Evolutionary conservation across 2,797 vertebrate genomes (phyloP), one percentile per base, ranked within the genome.

Genomic region (Holocentrus rufus): DNA sequence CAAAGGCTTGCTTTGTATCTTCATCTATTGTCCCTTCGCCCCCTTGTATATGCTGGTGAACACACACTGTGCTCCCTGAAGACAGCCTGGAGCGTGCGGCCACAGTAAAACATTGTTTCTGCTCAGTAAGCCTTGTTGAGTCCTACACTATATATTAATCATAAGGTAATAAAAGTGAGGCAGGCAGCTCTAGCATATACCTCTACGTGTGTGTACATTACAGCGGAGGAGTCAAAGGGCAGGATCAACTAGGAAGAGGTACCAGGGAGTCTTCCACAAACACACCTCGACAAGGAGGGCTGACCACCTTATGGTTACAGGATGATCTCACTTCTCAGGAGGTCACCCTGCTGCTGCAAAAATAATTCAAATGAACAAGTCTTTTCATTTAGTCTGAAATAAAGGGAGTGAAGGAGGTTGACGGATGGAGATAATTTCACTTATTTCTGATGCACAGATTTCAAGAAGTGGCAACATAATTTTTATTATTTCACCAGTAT

Each of bases 41-140:
- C 30, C 15, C 52, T 15, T 7, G 6, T 68, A 57, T 46, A 17
- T 52, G 64, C 65, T 23, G 7, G 7, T 31, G 27, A 36, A 9
- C 57, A 39, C 39, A 25, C 31, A 39, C 14, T 42, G n/a, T 39
- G 5, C 5, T 42, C 20, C 57, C n/a, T 14, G 1, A 59, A 39
- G 34, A 30, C 17, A 44, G 58, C 39, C 58, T 61, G 59, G 13
- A 34, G 46, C 66, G 71, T 67, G 74, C 42, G 27, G 68, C 67
- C 54, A 69, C 67, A 79, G 72, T 84, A 84, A 86, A 83, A 79
- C 61, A 77, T 20, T 54, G 76, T 58, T 77, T 44, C 72, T 79
- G 65, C 70, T 80, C 81, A 76, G 55, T 72, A 79, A 10, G 44
- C 59, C 65, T 84, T 78, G 65, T 68, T 53, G 54, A 54, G 44